Evolutionary conservation across 2,797 vertebrate species (phyloP).

Genomic region (Urocyon cinereoargenteus): DNA sequence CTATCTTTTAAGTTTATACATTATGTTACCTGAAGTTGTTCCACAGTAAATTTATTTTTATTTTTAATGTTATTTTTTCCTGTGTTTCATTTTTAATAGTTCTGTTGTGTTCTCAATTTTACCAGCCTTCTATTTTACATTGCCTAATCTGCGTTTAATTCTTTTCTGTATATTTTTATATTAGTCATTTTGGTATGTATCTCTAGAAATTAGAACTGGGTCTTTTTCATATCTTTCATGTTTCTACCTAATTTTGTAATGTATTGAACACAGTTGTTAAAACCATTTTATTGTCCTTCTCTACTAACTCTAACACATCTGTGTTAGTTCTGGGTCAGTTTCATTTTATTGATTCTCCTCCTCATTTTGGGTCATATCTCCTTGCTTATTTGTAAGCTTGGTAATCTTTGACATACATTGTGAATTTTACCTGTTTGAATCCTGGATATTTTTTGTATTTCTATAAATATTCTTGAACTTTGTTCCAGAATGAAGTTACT

Average conservation of each 20-base stretch:
- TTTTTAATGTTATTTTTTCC: background rate
- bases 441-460: background rate
- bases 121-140: background rate
- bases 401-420: background rate
- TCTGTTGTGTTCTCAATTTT: background rate
- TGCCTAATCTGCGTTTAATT: background rate
- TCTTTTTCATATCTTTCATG: background rate
- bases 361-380: background rate
- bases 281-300: background rate
- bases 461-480: conserved; percentile 20
- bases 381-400: background rate
- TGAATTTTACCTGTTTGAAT: background rate
- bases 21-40: conserved; percentile 2
- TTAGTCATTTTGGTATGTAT: background rate
- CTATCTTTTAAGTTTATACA: conserved; percentile 17
- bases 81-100: conserved; percentile 47
- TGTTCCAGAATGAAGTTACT: background rate
- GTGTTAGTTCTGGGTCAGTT: background rate
- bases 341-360: conserved; percentile 2
- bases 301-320: background rate
- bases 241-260: background rate
- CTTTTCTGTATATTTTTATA: background rate
- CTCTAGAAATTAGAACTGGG: background rate
- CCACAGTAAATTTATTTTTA: background rate
- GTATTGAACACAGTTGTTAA: background rate